Evolutionary conservation across 2,797 vertebrate species (phyloP).

Genomic region (Pseudopleuronectes americanus): DNA sequence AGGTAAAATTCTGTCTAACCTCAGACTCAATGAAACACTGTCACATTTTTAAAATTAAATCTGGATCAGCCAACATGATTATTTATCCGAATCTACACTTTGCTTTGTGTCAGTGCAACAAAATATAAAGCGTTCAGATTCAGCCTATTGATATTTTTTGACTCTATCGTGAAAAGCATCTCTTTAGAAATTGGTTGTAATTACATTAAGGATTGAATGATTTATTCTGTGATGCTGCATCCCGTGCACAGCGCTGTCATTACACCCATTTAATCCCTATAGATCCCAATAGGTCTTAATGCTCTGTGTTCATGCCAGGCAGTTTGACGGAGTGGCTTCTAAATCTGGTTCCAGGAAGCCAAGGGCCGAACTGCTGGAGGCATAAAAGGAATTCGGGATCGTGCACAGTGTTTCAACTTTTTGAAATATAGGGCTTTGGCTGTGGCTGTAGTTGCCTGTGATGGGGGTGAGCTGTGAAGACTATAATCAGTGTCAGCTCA

Average conservation of each 20-base stretch:
- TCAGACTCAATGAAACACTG: not conserved
- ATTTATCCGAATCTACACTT: no score
- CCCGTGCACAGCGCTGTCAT: conserved; percentile 8
- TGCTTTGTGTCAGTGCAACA: no score
- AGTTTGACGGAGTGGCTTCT: conserved; percentile 41
- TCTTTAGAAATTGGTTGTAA: conserved; percentile 4
- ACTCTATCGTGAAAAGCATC: not conserved
- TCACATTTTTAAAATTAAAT: no score
- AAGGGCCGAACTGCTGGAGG: conserved; percentile 63
- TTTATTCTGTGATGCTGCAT: not conserved
- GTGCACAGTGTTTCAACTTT: conserved; percentile 77
- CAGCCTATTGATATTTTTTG: not conserved
- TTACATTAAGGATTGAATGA: conserved; percentile 7
- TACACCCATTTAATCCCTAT: conserved; percentile 28
- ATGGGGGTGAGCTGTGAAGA: conserved; percentile 82
- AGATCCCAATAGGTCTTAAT: conserved; percentile 31
- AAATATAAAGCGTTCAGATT: no score
- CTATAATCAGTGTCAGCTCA: conserved; percentile 84
- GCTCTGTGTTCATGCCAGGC: conserved; percentile 32
- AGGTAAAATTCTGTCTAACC: not conserved
- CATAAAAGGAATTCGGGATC: conserved; percentile 74
- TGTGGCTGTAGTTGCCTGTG: conserved; percentile 76
- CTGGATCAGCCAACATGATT: no score
- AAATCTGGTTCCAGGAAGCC: conserved; percentile 58
- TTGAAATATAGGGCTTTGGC: conserved; percentile 80